Evolutionary conservation across 2,888 invertebrate species (phyloP), one percentile per base, ranked within the genome.

Genomic region (Ormyrus nitidulus): DNA sequence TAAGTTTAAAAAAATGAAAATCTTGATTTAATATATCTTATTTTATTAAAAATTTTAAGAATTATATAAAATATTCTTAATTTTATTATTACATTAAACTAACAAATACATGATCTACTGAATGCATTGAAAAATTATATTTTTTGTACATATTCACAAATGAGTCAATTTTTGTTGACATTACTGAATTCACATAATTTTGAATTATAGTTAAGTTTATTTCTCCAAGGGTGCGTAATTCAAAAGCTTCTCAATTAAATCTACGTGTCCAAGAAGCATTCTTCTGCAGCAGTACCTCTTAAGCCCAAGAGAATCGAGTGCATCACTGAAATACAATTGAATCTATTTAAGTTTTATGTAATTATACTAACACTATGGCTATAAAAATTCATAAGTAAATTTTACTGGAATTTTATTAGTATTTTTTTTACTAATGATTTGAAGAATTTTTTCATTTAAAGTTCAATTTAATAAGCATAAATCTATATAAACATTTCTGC

Each of bases 171-270:
- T 77, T 61, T 54, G 4, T 69, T 5, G 13, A 69, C 51, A 58
- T 10, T 2, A 68, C 44, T n/a, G 34, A 34, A 34, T 61, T 53
- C 19, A 51, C 8, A 10, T 70, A 62, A 64, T 13, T 66, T 56
- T 58, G 34, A 59, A 51, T 58, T 48, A 62, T 58, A 11, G 9
- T 8, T 56, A 53, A 7, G 69, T 86, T 91, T 93, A 98, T 91
- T 99, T 99, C 90, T 99, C 99, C 75, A 99, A 92, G 0, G 99
- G 99, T 49, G 99, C 98, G 91, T 99, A 99, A 92, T 99, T 99
- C 59, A 99, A 93, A n/a, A 99, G 93, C 91, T 99, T 99, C 91
- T 99, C 99, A 91, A 99, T 99, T n/a, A 99, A 93, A 91, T 99
- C 99, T 0, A 99, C 99, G 89, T 99, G 99, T 6, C 99, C 97